Evolutionary conservation across 1,140 invertebrate species (phyloP).

Genomic region (Prorops nasuta): DNA sequence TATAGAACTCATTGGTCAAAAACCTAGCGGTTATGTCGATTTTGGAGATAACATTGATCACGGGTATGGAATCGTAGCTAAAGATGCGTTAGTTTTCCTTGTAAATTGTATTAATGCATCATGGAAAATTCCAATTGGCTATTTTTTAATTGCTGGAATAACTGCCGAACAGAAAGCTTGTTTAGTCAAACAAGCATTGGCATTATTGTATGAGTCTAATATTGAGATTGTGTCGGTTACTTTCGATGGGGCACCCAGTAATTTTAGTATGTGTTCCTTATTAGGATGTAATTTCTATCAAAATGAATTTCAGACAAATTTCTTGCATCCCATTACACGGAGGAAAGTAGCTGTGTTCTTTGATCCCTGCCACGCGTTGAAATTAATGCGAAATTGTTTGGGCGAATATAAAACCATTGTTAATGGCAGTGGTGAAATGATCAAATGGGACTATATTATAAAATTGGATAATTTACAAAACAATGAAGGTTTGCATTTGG

Average conservation of each 20-base stretch:
- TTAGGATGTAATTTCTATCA: slow-evolving; percentile 13
- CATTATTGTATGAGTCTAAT: slow-evolving; percentile 13
- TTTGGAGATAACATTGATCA: slow-evolving; percentile 17
- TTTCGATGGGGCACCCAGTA: slow-evolving; percentile 27
- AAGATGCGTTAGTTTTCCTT: slow-evolving; percentile 31
- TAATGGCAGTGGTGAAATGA: slow-evolving; percentile 25
- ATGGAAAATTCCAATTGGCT: slow-evolving; percentile 35
- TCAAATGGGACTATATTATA: slow-evolving; percentile 30
- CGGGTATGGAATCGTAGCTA: slow-evolving; percentile 21
- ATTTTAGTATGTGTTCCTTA: slow-evolving; percentile 20
- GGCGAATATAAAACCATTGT: slow-evolving; percentile 26
- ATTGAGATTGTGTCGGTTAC: slow-evolving; percentile 24
- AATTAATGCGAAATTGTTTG: slow-evolving; percentile 37
- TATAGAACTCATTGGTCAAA: slow-evolving; percentile 23
- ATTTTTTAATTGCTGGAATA: slow-evolving; percentile 29
- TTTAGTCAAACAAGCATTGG: slow-evolving; percentile 20
- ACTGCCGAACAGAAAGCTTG: slow-evolving; percentile 16
- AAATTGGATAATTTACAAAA: slow-evolving; percentile 14
- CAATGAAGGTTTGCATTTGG: background rate
- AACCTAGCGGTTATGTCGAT: slow-evolving; percentile 14
- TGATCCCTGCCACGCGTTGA: slow-evolving; percentile 36
- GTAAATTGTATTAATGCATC: slow-evolving; percentile 22
- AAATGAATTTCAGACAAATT: slow-evolving; percentile 4
- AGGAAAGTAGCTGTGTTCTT: slow-evolving; percentile 21
- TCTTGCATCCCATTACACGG: slow-evolving; percentile 9